Evolutionary conservation across 1,140 invertebrate species (phyloP).

Genomic region (Doryteuthis pealeii): DNA sequence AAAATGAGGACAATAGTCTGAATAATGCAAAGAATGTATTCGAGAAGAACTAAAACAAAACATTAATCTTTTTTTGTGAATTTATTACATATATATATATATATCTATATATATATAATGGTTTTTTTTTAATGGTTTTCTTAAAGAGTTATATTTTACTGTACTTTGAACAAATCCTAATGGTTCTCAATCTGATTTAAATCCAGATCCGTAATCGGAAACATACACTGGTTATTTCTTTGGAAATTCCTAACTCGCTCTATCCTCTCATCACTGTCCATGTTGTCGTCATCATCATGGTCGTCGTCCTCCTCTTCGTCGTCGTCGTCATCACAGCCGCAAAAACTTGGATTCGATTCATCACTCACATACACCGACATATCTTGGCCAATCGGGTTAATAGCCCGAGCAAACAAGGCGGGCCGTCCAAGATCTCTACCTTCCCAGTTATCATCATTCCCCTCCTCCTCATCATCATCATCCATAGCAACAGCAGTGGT

Average conservation of each 20-base stretch:
- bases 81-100: no score
- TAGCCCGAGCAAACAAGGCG: background rate
- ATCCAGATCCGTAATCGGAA: conserved; percentile 46
- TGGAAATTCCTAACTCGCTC: background rate
- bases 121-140: no score
- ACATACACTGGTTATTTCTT: conserved; percentile 24
- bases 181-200: conserved; percentile 51
- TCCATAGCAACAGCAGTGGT: background rate
- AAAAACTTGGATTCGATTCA: conserved; percentile 3
- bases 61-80: no score
- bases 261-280: conserved; percentile 32
- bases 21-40: no score
- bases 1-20: no score
- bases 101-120: no score
- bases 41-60: no score
- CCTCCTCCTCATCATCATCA: background rate
- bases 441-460: conserved; percentile 22
- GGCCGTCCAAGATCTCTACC: conserved; percentile 30
- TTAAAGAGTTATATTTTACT: no score
- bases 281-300: conserved; percentile 17
- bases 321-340: conserved; percentile 26
- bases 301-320: conserved; percentile 26
- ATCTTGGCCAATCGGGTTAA: background rate
- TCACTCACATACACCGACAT: background rate
- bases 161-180: conserved; percentile 14